phyloP scores from a whole-genome alignment of 2,888 invertebrate species.

The Ommatoiulus sabulosus region DNA sequence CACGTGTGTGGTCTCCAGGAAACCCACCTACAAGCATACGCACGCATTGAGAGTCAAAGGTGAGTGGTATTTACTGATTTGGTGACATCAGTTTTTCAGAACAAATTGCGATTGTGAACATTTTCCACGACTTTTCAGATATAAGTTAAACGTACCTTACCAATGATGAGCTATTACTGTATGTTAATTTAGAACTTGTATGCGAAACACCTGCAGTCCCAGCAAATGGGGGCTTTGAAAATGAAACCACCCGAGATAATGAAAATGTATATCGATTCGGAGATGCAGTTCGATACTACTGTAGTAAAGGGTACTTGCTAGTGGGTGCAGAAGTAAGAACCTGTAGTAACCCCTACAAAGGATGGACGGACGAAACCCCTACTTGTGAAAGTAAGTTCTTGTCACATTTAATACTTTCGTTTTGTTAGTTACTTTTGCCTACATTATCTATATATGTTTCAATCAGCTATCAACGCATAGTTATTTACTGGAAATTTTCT shows the following conservation, averaged over 20 bases:
- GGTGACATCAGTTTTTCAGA: neutral
- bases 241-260: neutral
- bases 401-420: too few relatives aligned
- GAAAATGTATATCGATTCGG: constrained; percentile 56
- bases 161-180: too few relatives aligned
- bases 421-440: neutral
- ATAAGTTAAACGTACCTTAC: too few relatives aligned
- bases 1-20: constrained; percentile 55
- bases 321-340: constrained; percentile 50
- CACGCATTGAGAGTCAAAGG: constrained; percentile 55
- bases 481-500: too few relatives aligned
- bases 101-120: neutral
- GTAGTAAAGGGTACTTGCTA: constrained; percentile 56
- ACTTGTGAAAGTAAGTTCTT: constrained; percentile 59
- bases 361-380: constrained; percentile 57
- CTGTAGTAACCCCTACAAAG: constrained; percentile 57
- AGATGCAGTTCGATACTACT: constrained; percentile 57
- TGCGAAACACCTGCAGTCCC: constrained; percentile 55
- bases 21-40: constrained; percentile 53
- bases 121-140: too few relatives aligned
- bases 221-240: constrained; percentile 51
- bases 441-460: too few relatives aligned
- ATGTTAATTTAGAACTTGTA: constrained; percentile 56
- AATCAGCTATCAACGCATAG: neutral
- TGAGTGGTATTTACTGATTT: constrained; percentile 51